These are phyloP conservation scores for Latheticus oryzae DNA, from an alignment of 2,888 invertebrate genomes.

Conservation along the genomic window DNA sequence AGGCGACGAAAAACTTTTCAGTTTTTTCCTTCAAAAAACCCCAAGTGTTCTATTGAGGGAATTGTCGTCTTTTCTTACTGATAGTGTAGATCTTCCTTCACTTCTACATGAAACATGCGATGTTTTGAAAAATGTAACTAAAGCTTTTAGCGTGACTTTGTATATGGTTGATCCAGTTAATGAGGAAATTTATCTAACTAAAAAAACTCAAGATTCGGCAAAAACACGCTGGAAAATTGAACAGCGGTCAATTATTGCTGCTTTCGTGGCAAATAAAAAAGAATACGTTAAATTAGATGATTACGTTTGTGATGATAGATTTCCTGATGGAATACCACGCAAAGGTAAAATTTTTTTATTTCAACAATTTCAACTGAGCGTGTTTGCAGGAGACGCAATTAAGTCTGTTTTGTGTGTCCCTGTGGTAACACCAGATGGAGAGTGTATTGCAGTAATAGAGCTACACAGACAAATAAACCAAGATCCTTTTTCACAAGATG, in stretches of 20 bases:
- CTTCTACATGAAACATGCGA: constrained; percentile 71
- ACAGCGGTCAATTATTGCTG: constrained; percentile 69
- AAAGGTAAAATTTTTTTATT: constrained; percentile 2
- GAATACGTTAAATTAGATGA: constrained; percentile 70
- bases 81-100: constrained; percentile 69
- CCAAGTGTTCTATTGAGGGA: constrained; percentile 61
- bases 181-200: constrained; percentile 70
- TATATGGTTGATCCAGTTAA: constrained; percentile 69
- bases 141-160: constrained; percentile 70
- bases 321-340: constrained; percentile 69
- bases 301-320: constrained; percentile 69
- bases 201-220: constrained; percentile 64
- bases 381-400: constrained; percentile 66
- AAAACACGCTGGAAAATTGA: constrained; percentile 71
- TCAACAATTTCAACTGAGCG: background rate
- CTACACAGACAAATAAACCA: constrained; percentile 66
- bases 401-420: constrained; percentile 72
- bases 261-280: constrained; percentile 70
- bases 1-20: constrained; percentile 57
- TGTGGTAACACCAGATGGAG: constrained; percentile 70
- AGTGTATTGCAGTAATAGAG: constrained; percentile 72
- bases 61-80: constrained; percentile 67
- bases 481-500: constrained; percentile 57
- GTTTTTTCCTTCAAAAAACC: constrained; percentile 60
- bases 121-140: constrained; percentile 69